Evolutionary conservation across 2,113 vertebrate species (phyloP).

Genomic region (Myiopsitta monachus): DNA sequence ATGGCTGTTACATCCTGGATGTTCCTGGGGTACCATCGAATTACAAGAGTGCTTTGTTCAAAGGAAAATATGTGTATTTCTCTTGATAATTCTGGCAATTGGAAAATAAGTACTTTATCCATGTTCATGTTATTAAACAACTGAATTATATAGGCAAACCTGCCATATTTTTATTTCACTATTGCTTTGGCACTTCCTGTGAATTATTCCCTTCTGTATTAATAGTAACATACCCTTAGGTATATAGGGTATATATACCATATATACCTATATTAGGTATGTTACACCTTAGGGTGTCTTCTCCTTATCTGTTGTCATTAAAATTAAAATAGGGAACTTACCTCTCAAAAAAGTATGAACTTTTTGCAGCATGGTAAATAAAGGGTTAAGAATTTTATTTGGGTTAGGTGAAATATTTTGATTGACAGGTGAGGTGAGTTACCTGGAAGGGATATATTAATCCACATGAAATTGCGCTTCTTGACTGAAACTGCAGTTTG

Average conservation of each 20-base stretch:
- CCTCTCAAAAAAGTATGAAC: neutral
- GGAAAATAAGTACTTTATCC: neutral
- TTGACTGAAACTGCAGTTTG: conserved; percentile 18
- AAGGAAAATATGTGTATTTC: neutral
- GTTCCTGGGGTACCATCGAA: neutral
- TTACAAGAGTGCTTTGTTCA: neutral
- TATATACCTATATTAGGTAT: too few species aligned
- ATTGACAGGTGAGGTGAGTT: neutral
- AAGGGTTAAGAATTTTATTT: conserved; percentile 20
- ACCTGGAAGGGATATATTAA: conserved; percentile 14
- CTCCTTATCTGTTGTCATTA: neutral
- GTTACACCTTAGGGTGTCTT: neutral
- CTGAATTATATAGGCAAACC: neutral
- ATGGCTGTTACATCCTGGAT: neutral
- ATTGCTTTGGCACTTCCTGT: neutral
- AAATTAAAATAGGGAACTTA: neutral
- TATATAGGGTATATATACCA: too few species aligned
- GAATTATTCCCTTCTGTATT: neutral
- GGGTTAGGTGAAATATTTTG: neutral
- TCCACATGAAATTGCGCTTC: neutral
- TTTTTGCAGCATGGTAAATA: neutral
- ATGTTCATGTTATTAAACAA: neutral
- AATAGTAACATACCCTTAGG: neutral
- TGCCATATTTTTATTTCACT: neutral
- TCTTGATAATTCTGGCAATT: neutral